Evolutionary conservation across 2,888 invertebrate species (phyloP), one percentile per base, ranked within the genome.

Genomic region (Mesoligia furuncula): DNA sequence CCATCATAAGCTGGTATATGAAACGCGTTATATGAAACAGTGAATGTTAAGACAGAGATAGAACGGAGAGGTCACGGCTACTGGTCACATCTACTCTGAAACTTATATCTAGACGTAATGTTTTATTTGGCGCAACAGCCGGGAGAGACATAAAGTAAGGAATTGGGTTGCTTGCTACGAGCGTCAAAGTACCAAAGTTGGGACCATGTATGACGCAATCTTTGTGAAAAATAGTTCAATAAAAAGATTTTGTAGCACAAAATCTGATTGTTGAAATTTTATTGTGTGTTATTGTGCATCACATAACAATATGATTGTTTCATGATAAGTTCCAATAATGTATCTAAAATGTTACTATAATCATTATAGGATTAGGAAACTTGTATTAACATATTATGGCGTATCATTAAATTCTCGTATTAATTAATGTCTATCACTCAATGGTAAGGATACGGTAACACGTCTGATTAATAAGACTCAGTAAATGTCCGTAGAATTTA

Each of bases 61-160:
- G 54, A 80, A 78, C 70, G 54, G 51, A 80, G 66, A 45, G 90
- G 79, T 84, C 88, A 82, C 61, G 64, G 64, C 42, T 31, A 69
- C 66, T 86, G 86, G 88, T 84, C 86, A 81, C 87, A 87, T 88
- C 85, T 85, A 86, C 77, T 83, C 85, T 84, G 79, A 85, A 90
- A 90, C 91, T 88, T 90, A 89, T 92, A 92, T 87, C 45, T 45
- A 15, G 45, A 88, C 84, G 84, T 88, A 80, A 85, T 88, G 85
- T 90, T 90, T 91, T 45, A 91, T 90, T 87, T 88, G 88, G 87
- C 87, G 90, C 86, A 90, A 91, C 91, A 91, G 90, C 91, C 82
- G 91, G 90, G 54, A 75, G 78, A 71, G 71, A 76, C 84, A 89
- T 91, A 92, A 92, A 92, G 80, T 81, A 79, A 80, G 66, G 83